Conservation (phyloP, 2,113 vertebrate genomes). For the Muscicapa adusta region DNA sequence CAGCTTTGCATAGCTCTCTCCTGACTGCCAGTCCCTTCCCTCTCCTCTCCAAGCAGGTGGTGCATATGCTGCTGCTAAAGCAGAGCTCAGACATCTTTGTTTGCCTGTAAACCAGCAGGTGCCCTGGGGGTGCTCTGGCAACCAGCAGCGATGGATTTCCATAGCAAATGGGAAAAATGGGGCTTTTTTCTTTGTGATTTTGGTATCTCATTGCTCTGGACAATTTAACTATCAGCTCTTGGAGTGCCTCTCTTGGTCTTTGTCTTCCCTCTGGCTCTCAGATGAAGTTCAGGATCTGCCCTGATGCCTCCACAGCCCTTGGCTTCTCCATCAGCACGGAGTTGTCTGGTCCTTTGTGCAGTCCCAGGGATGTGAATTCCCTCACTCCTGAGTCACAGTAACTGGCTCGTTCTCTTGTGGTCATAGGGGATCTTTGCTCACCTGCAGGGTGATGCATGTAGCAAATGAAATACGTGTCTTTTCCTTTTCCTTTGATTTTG, state of each 20-base stretch:
- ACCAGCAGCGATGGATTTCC: background rate
- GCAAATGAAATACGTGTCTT: background rate
- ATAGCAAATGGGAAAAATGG: background rate
- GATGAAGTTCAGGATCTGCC: background rate
- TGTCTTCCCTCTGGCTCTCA: background rate
- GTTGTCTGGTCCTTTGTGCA: background rate
- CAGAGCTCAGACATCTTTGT: background rate
- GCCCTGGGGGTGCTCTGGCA: background rate
- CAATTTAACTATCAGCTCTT: background rate
- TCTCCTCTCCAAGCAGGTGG: background rate
- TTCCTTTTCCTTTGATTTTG: background rate
- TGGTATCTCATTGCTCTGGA: background rate
- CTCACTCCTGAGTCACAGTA: background rate
- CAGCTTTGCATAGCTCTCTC: background rate
- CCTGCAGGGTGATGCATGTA: background rate
- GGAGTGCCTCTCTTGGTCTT: background rate
- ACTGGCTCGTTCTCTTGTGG: background rate
- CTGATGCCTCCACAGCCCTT: background rate
- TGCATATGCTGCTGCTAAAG: background rate
- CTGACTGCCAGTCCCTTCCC: background rate
- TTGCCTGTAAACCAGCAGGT: background rate
- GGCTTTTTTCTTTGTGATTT: background rate
- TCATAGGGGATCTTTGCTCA: background rate
- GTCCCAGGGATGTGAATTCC: background rate
- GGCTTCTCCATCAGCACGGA: background rate